Percentiles rank a stretch among this genome's conserved stretches.
These are phyloP conservation scores for Homalodisca vitripennis DNA, from an alignment of 1,140 invertebrate genomes.

Conservation along the genomic window DNA sequence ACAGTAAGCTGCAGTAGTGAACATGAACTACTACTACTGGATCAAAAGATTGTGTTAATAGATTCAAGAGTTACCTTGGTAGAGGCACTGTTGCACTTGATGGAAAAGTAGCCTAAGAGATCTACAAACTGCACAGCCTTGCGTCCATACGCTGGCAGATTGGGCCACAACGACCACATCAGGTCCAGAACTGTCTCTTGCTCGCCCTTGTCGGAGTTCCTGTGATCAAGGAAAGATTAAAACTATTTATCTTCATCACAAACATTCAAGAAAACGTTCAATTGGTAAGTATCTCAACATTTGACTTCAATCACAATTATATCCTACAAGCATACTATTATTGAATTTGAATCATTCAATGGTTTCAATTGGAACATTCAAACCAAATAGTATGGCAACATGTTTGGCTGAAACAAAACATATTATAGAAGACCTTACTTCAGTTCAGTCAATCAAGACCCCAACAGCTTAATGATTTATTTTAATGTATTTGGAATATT, in stretches of 20 bases:
- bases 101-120: conserved; percentile 88
- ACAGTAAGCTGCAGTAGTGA: not conserved
- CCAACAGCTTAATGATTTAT: too few relatives aligned
- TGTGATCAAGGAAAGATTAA: conserved; percentile 39
- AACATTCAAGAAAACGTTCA: not conserved
- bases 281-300: not conserved
- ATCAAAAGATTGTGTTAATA: not conserved
- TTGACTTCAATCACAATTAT: too few relatives aligned
- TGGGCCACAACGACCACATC: conserved; percentile 89
- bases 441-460: too few relatives aligned
- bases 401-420: too few relatives aligned
- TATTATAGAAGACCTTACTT: too few relatives aligned
- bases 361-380: too few relatives aligned
- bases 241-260: not conserved
- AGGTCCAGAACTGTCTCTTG: conserved; percentile 78
- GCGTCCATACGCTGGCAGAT: conserved; percentile 85
- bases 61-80: conserved; percentile 50
- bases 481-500: too few relatives aligned
- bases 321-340: too few relatives aligned
- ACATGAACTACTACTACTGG: not conserved
- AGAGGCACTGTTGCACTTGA: conserved; percentile 68
- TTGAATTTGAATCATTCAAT: too few relatives aligned
- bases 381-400: too few relatives aligned
- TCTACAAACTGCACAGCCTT: conserved; percentile 97
- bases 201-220: conserved; percentile 71